Evolutionary conservation across 37 sponge, comb jelly and placozoan genomes (phyloP).

Genomic region (Ephydatia muelleri): DNA sequence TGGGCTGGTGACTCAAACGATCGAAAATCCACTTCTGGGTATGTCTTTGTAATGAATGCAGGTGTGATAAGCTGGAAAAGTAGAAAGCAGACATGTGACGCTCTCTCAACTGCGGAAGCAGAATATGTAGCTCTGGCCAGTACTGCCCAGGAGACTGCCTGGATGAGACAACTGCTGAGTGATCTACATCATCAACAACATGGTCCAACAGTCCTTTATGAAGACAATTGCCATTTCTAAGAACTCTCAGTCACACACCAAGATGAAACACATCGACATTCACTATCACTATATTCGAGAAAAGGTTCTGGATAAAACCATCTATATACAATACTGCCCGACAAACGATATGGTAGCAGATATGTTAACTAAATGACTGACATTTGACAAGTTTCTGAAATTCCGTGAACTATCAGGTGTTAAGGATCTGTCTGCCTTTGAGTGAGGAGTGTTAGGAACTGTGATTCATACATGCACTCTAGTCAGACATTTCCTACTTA

Average conservation of each 20-base stretch:
- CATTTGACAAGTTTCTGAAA: no score
- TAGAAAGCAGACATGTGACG: no score
- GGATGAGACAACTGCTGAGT: no score
- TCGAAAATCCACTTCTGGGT: slow-evolving; percentile 39
- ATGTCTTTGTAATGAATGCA: slow-evolving; percentile 34
- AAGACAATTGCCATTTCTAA: slow-evolving; percentile 34
- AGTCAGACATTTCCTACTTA: no score
- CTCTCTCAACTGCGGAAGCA: no score
- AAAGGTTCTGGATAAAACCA: slow-evolving; percentile 4
- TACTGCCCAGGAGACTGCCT: no score
- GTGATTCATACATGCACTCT: no score
- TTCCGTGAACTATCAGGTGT: neutral
- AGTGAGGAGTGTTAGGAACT: no score
- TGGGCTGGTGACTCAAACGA: slow-evolving; percentile 44
- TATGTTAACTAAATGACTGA: slow-evolving; percentile 50
- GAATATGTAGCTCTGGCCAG: no score
- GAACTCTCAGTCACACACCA: slow-evolving; percentile 49
- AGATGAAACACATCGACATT: slow-evolving; percentile 48
- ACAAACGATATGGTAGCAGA: slow-evolving; percentile 57
- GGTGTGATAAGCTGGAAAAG: no score
- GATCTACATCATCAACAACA: slow-evolving; percentile 44
- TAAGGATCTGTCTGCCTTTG: slow-evolving; percentile 6
- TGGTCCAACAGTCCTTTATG: slow-evolving; percentile 24
- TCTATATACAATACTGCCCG: slow-evolving; percentile 45
- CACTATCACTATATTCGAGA: slow-evolving; percentile 44